Evolutionary conservation across 1,140 invertebrate genomes (phyloP), one percentile per base, ranked within the genome.

Genomic region (Apocrypta bakeri): DNA sequence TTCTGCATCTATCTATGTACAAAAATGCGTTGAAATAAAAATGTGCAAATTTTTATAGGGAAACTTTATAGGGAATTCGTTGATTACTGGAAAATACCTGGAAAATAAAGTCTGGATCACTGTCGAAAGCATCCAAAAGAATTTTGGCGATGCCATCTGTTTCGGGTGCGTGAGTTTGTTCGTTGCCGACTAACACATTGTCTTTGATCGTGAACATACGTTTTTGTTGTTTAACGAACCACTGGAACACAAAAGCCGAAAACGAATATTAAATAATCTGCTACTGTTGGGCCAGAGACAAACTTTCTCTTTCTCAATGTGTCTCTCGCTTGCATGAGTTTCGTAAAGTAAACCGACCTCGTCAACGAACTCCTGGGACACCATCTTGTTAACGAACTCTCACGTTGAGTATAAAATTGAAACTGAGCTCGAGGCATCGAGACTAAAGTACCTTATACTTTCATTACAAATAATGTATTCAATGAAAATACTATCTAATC

Each of bases 331-430:
- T n/a, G n/a, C n/a, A n/a, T n/a, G n/a, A n/a, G 9, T 73, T 73
- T 27, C 21, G 71, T 9, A 42, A 73, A 42, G 21, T 42, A 73
- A 73, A 73, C 71, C 37, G 25, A 73, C 71, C 71, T 40, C n/a
- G 37, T 42, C n/a, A 14, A 25, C 24, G 2, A 73, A 73, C 37
- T 40, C n/a, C 37, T 73, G 33, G 37, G 71, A 37, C 6, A 73
- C 71, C 71, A 73, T 73, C 37, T 42, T 73, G 25, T 69, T 69
- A 66, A 4, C 25, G 64, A 66, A 66, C 64, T 66, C 64, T 66
- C 64, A 66, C 48, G 21, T 21, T 17, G 48, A 56, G 48, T 56
- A 56, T 6, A 17, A 56, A 56, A 56, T 17, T 56, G 48, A 56
- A 56, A 56, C 48, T 56, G 48, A 56, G 48, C 48, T 56, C n/a